Evolutionary conservation across 2,797 vertebrate genomes (phyloP).

Genomic region (Eidolon dupreanum): DNA sequence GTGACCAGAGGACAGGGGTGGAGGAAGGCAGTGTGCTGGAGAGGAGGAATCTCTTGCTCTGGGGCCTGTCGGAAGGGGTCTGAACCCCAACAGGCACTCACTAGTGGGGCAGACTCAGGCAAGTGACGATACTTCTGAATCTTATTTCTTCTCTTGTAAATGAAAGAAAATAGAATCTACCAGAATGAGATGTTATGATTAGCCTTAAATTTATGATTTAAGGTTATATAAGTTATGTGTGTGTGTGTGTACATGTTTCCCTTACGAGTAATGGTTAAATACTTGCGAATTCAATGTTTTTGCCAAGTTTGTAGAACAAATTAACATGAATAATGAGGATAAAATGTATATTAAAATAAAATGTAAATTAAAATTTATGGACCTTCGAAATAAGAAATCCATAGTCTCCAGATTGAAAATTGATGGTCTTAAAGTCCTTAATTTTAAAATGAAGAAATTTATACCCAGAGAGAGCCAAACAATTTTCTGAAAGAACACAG

Average conservation of each 20-base stretch:
- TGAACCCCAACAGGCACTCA: neutral
- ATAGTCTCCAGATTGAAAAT: neutral
- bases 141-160: neutral
- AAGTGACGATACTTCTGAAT: neutral
- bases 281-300: neutral
- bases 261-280: neutral
- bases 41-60: neutral
- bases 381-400: neutral
- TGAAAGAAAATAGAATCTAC: neutral
- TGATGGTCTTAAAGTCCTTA: neutral
- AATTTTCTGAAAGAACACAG: neutral
- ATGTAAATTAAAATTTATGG: neutral
- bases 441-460: neutral
- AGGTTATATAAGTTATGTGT: neutral
- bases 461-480: neutral
- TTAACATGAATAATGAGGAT: neutral
- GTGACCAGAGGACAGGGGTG: neutral
- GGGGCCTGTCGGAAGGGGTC: neutral
- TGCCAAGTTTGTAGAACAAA: neutral
- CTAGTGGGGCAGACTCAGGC: neutral
- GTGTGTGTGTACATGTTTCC: no score
- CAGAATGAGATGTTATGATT: neutral
- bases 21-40: no score
- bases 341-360: neutral
- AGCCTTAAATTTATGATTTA: neutral